These are phyloP conservation scores for Cataglyphis albicans DNA, from an alignment of 2,888 invertebrate genomes.

Conservation along the genomic window DNA sequence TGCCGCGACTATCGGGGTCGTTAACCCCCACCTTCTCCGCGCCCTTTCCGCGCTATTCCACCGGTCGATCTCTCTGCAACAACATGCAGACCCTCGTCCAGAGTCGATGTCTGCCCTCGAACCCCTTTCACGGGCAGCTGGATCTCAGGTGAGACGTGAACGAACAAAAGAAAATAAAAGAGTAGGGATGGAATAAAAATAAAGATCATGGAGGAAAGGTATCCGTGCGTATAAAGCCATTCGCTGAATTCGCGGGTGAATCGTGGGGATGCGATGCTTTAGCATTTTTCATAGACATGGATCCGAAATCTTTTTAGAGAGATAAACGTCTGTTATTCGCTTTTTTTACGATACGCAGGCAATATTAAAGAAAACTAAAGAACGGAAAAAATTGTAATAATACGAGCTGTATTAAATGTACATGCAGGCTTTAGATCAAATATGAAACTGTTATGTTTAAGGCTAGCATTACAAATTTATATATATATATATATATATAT, in stretches of 20 bases:
- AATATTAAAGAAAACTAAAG: not conserved
- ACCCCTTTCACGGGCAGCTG: slow-evolving; percentile 69
- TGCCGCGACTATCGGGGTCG: slow-evolving; percentile 79
- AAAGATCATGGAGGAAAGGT: slow-evolving; percentile 66
- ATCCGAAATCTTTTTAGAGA: not conserved
- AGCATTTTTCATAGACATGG: slow-evolving; percentile 28
- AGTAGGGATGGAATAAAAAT: slow-evolving; percentile 66
- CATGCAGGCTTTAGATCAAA: not conserved
- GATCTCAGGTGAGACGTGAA: slow-evolving; percentile 73
- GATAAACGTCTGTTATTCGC: not conserved
- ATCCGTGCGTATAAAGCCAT: slow-evolving; percentile 66
- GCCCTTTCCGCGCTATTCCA: slow-evolving; percentile 57
- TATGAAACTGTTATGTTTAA: not conserved
- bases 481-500: not conserved
- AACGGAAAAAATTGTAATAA: not conserved
- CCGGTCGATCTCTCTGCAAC: slow-evolving; percentile 64
- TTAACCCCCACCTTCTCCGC: slow-evolving; percentile 73
- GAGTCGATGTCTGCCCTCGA: slow-evolving; percentile 63
- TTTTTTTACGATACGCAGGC: not conserved
- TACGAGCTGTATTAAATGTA: not conserved
- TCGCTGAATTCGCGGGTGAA: slow-evolving; percentile 55
- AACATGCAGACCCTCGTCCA: slow-evolving; percentile 69
- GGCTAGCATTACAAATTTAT: not conserved
- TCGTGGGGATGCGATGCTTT: slow-evolving; percentile 19
- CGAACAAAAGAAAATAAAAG: slow-evolving; percentile 67